A percentile compares a stretch with the other conserved stretches of the same genome.
Evolutionary conservation across 2,888 invertebrate genomes (phyloP).

Genomic region (Luperina nickerlii): DNA sequence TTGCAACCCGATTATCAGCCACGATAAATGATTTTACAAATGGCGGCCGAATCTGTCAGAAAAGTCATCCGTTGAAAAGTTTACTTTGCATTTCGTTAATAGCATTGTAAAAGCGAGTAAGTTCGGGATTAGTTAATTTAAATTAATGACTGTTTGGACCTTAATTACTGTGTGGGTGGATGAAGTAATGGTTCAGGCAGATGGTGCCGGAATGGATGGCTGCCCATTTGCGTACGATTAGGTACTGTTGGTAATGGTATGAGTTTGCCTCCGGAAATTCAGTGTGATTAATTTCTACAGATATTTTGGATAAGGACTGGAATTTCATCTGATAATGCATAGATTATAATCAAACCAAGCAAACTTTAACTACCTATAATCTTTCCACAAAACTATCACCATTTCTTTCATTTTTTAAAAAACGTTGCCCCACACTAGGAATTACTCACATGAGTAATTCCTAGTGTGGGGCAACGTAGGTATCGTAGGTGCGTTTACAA

Average conservation of each 20-base stretch:
- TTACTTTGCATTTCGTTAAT: conserved; percentile 51
- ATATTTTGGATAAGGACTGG: neutral
- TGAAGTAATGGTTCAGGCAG: conserved; percentile 53
- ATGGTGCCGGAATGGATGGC: conserved; percentile 52
- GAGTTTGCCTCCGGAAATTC: conserved; percentile 18
- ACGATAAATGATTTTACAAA: conserved; percentile 53
- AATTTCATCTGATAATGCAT: neutral
- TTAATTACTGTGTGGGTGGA: conserved; percentile 55
- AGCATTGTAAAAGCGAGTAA: conserved; percentile 52
- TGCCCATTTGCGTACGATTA: conserved; percentile 40
- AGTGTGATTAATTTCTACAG: conserved; percentile 11
- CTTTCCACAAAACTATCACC: neutral
- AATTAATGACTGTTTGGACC: conserved; percentile 54
- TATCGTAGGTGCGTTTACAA: no score
- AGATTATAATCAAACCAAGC: neutral
- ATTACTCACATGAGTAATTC: no score
- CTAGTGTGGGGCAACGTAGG: no score
- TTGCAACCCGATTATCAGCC: conserved; percentile 35
- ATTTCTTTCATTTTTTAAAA: no score
- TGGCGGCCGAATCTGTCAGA: conserved; percentile 42
- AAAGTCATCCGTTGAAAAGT: conserved; percentile 34
- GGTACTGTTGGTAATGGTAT: conserved; percentile 14
- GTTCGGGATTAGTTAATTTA: conserved; percentile 50
- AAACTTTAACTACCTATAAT: neutral
- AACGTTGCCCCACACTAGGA: no score